Evolutionary conservation across 1,140 invertebrate species (phyloP), one percentile per base, ranked within the genome.

Genomic region (Drosophila oshimai): DNA sequence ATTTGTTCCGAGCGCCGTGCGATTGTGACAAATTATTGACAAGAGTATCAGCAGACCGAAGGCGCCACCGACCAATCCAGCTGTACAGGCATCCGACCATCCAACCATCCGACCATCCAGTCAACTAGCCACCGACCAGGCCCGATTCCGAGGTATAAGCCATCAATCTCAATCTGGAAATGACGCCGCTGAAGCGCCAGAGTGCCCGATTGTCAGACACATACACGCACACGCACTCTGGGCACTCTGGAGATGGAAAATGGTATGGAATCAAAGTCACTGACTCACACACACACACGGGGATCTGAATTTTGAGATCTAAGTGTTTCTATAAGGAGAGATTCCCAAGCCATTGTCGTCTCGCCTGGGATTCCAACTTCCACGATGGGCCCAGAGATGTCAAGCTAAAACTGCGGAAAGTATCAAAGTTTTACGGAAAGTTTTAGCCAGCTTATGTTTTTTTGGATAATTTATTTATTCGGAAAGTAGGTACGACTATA

Each of bases 11-110:
- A 77, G 75, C 83, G 78, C 72, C 62, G 76, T 73, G 88, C 81
- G 76, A 80, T 81, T 81, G 88, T 90, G 88, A 90, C 88, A 90
- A 90, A 90, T 90, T 90, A 90, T 90, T 84, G 71, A 83, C 77
- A 81, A 89, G 49, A 87, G 86, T 87, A 87, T 74, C 75, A 61
- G 55, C 36, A 45, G 33, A 50, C 4, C 15, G 20, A 36, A 41
- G 42, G 41, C 69, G 55, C 29, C 31, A 22, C 17, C 28, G 22
- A 41, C 24, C 58, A 51, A 37, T 29, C 29, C 42, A 50, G 31
- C n/a, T 29, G n/a, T n/a, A 9, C 39, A 24, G 20, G 10, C 39
- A 44, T 44, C 41, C 41, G 13, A 24, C 10, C 37, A 17, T 7
- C 15, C 34, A 15, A 17, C 15, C 37, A 42, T 6, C 20, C 39